These are phyloP conservation scores for Pristiophorus japonicus DNA, from an alignment of 2,113 vertebrate species.

Conservation along the genomic window DNA sequence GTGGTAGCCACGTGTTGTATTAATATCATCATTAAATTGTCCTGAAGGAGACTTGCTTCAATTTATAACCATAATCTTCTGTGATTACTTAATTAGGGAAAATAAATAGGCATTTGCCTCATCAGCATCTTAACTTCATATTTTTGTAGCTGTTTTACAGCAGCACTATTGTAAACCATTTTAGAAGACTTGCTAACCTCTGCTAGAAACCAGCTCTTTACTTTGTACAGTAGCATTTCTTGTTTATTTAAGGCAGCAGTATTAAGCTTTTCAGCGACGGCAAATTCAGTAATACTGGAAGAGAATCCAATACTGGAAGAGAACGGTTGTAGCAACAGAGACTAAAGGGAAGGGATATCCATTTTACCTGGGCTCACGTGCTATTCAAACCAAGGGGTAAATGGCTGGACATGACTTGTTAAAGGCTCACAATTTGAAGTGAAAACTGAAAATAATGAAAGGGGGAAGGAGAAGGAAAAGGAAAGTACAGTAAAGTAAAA, in stretches of 20 bases:
- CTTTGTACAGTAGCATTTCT: background rate
- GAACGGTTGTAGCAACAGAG: background rate
- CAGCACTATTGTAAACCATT: background rate
- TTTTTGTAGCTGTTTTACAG: background rate
- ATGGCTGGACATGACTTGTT: background rate
- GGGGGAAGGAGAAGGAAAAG: background rate
- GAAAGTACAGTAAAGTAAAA: background rate
- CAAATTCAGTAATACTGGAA: background rate
- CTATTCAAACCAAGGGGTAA: background rate
- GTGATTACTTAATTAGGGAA: background rate
- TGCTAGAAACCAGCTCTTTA: background rate
- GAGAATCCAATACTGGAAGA: too few relatives aligned
- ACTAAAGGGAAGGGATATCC: background rate
- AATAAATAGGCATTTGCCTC: background rate
- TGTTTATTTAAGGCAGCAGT: background rate
- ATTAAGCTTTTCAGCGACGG: too few relatives aligned
- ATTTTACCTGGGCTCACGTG: background rate
- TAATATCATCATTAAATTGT: background rate
- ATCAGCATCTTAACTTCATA: background rate
- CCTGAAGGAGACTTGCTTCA: background rate
- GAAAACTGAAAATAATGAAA: background rate
- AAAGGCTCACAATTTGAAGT: background rate
- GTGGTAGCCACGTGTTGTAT: background rate
- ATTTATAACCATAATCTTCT: background rate
- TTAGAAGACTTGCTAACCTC: background rate